Base-by-base conservation (phyloP, 2,113 vertebrate genomes). In the Oncorhynchus mykiss region DNA sequence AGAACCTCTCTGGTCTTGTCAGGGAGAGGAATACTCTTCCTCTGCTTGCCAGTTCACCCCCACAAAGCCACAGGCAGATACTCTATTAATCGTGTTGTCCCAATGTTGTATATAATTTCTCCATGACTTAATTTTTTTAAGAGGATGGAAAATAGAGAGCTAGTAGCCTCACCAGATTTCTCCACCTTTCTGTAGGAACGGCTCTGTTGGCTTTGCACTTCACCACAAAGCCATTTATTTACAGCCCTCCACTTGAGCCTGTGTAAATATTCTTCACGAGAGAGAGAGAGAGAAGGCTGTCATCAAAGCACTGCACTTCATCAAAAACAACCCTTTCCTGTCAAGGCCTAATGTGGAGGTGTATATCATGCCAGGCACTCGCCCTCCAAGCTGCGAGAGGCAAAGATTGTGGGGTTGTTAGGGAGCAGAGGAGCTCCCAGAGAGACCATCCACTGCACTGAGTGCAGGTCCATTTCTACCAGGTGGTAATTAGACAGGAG, bases 211-310 rank as follows among this genome's bases (percentile, higher is more conserved):
- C 70, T 85, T 73, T 86, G 73, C 71, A 77, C 75, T 85, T 85
- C 75, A 80, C 82, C 88, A 83, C 70, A 71, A 79, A 78, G 65
- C 79, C 60, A 85, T 90, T 89, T 89, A 92, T 90, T 89, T 89
- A 86, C 81, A 82, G 82, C 85, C 77, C 77, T 85, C 86, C 76
- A 85, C 82, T 89, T 74, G 77, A 76, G 81, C 86, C 73, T 74
- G 78, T 83, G 84, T 92, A 93, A 92, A 93, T 91, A 92, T 88
- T 91, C 89, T 87, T 89, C 85, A 85, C 69, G 83, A 91, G 85
- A 84, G 87, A 27, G 22, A 24, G 22, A 24, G 27, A 54, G 87
- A 54, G 84, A 88, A 84, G 67, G 82, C 86, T 90, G 90, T 90
- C 91, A 91, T 75, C 76, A 80, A 74, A 83, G 83, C 79, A 72